phyloP scores from a whole-genome alignment of 2,888 invertebrate species.

The Netelia virgata region DNA sequence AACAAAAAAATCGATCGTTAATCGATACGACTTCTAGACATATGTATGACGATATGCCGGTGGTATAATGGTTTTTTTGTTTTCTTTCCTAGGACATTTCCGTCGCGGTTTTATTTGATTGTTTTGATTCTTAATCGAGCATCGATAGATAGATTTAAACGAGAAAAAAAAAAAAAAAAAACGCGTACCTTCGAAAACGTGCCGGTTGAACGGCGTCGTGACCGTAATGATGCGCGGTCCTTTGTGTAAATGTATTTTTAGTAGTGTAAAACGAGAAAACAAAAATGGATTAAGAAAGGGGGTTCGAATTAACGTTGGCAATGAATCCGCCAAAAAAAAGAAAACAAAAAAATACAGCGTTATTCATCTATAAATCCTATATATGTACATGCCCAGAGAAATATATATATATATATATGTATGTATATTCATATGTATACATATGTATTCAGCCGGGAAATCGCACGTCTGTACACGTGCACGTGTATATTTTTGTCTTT shows the following conservation, averaged over 20 bases:
- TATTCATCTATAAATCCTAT: slow-evolving; percentile 70
- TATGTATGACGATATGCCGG: slow-evolving; percentile 21
- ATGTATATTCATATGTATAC: slow-evolving; percentile 71
- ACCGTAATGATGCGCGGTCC: slow-evolving; percentile 53
- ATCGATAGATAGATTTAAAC: slow-evolving; percentile 53
- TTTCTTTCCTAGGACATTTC: slow-evolving; percentile 14
- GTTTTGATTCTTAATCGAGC: slow-evolving; percentile 79
- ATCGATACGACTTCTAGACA: slow-evolving; percentile 82
- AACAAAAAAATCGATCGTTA: slow-evolving; percentile 78
- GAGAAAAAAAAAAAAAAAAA: slow-evolving; percentile 10
- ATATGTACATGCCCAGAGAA: slow-evolving; percentile 70
- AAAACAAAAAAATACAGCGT: slow-evolving; percentile 58
- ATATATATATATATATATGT: slow-evolving; percentile 65
- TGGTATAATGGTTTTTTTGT: slow-evolving; percentile 29
- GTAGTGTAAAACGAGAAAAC: slow-evolving; percentile 57
- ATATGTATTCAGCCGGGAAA: slow-evolving; percentile 80
- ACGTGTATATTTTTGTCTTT: slow-evolving; percentile 30
- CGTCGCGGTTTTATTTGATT: slow-evolving; percentile 67
- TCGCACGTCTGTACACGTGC: slow-evolving; percentile 61
- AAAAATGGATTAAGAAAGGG: slow-evolving; percentile 1
- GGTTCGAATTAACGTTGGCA: slow-evolving; percentile 37
- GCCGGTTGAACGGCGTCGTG: slow-evolving; percentile 48
- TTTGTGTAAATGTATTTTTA: slow-evolving; percentile 70
- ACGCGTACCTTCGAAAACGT: slow-evolving; percentile 29
- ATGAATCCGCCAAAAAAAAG: slow-evolving; percentile 28